Evolutionary conservation across 2,888 invertebrate species (phyloP), one percentile per base, ranked within the genome.

Genomic region (Autographa pulchrina): DNA sequence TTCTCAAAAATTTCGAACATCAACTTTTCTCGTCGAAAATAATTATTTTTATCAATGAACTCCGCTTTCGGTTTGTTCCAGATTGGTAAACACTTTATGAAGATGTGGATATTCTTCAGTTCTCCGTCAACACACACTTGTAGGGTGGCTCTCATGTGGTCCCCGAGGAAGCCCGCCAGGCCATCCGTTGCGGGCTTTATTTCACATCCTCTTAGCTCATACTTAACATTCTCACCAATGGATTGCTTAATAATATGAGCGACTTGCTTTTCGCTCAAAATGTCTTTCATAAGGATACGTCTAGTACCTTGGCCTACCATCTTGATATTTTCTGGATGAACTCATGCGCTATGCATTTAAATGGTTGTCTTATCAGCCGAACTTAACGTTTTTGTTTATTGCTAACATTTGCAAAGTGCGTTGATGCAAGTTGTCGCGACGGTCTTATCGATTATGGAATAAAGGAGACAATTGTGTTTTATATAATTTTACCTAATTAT

Each of bases 91-190:
- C 86, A 82, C 80, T 94, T 95, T n/a, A 94, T 82, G 65, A 95
- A 95, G 20, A 95, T 77, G 2, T 86, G 77, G 7, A 93, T 77
- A 41, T 82, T 64, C 62, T 81, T 78, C 9, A 77, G 41, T 0
- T 74, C n/a, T 0, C 81, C 89, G 1, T 74, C 72, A 0, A 82
- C 76, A 38, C 80, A 72, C 16, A 92, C 88, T 8, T 81, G 74
- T 0, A 95, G 70, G 0, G 83, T 81, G 3, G 88, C 86, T 20
- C 89, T 85, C 18, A 91, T 83, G 74, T 95, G 94, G 64, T 94
- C 94, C 1, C 92, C 94, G 0, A 95, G 86, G 80, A 92, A 94
- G 0, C 95, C 95, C 0, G 90, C 86, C 0, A 94, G 62, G 0
- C 94, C 94, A 0, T 88, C 86, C 0, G 85, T 70, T 0, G 93